Evolutionary conservation across 2,113 vertebrate species (phyloP), one percentile per base, ranked within the genome.

Genomic region (Chinchilla lanigera): DNA sequence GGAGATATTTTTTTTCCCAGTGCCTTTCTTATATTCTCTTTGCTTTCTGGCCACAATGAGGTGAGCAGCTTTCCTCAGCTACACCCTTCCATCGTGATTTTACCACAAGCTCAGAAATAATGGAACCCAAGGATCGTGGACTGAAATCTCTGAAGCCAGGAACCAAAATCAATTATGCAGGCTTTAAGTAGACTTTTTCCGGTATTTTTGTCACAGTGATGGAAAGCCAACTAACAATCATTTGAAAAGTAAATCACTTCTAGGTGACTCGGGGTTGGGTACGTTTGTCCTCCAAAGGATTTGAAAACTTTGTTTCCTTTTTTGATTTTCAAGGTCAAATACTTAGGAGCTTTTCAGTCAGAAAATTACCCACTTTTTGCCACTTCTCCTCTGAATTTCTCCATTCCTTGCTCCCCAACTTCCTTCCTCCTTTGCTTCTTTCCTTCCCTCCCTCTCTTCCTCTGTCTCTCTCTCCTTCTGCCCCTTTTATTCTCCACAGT

Each of bases 401-500:
- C 17, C 33, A 10, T 20, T 14, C 0, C 33, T 67, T 1, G 5
- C 2, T 38, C 30, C 41, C 22, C 38, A 63, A 9, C 26, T 38
- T n/a, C 2, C 11, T 19, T 12, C 1, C 5, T 14, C 1, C 11
- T 7, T 10, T 19, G 11, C 7, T 3, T 24, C 30, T 60, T 12
- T 30, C 8, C 0, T 26, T 50, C 16, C 2, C 3, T 47, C 35
- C 12, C 30, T 47, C 17, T 35, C 4, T 28, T 5, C 26, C 26
- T 58, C 2, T 1, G 1, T 26, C 16, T 4, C 26, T 60, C 7
- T 8, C 16, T 30, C 20, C 67, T 2, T 8, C 13, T 71, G 7
- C 17, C 50, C 28, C 22, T 16, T 84, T 71, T 24, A 9, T 47
- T 63, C 16, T 63, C 44, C 17, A 58, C 0, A 13, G n/a, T 4